These are phyloP conservation scores for Nyctalus aviator DNA, from an alignment of 2,797 vertebrate genomes.

Conservation along the genomic window DNA sequence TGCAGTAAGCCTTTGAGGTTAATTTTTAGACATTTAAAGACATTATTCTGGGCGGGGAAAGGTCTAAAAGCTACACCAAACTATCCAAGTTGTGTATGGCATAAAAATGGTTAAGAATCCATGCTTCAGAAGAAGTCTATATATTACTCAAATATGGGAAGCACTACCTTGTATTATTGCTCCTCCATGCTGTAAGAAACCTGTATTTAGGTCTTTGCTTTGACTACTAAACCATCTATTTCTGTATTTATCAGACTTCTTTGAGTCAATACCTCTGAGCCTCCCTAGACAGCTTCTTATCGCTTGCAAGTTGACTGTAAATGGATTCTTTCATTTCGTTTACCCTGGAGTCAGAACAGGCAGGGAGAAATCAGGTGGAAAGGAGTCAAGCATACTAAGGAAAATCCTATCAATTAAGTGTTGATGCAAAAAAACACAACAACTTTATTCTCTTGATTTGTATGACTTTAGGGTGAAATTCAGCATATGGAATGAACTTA, in stretches of 20 bases:
- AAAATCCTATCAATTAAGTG: slow-evolving; percentile 77
- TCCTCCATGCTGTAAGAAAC: neutral
- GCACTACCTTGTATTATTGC: neutral
- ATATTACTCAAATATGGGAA: neutral
- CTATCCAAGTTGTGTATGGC: neutral
- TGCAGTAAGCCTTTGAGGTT: neutral
- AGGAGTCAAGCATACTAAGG: slow-evolving; percentile 52
- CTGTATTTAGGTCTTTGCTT: slow-evolving; percentile 39
- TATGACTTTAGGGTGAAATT: slow-evolving; percentile 64
- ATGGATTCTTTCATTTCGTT: slow-evolving; percentile 74
- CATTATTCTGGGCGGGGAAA: neutral
- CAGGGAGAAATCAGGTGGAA: slow-evolving; percentile 47
- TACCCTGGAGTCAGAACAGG: slow-evolving; percentile 60
- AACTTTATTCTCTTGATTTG: slow-evolving; percentile 54
- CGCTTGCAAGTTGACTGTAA: slow-evolving; percentile 73
- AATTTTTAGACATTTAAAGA: slow-evolving; percentile 38
- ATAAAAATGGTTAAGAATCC: slow-evolving; percentile 21
- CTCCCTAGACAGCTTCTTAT: slow-evolving; percentile 70
- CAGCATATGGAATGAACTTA: slow-evolving; percentile 64
- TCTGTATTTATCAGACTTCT: slow-evolving; percentile 71
- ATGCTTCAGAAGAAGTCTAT: neutral
- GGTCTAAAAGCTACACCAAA: neutral
- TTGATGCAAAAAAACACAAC: slow-evolving; percentile 8
- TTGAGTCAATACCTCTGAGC: slow-evolving; percentile 65
- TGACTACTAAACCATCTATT: slow-evolving; percentile 61